These are phyloP conservation scores for Neomicropteryx cornuta DNA, from an alignment of 1,140 invertebrate genomes.

Conservation along the genomic window DNA sequence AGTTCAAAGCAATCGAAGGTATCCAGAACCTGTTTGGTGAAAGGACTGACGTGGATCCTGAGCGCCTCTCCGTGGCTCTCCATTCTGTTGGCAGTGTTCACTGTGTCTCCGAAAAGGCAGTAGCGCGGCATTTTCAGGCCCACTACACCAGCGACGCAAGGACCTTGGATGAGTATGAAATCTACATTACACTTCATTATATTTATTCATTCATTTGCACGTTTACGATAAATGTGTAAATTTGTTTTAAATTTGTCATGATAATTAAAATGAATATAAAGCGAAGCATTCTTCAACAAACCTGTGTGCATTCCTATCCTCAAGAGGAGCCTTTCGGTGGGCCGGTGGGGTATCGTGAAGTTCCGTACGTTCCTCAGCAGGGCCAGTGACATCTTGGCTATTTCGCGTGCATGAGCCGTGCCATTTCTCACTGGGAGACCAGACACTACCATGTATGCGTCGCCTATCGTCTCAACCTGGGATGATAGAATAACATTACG, in stretches of 20 bases:
- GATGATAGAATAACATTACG: slow-evolving; percentile 13
- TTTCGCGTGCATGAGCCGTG: slow-evolving; percentile 78
- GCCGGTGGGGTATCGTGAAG: slow-evolving; percentile 85
- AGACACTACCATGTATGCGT: slow-evolving; percentile 92
- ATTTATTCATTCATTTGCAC: background rate
- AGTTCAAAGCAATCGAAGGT: slow-evolving; percentile 81
- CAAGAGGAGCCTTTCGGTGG: slow-evolving; percentile 75
- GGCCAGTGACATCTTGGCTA: slow-evolving; percentile 83
- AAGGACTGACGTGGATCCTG: slow-evolving; percentile 91
- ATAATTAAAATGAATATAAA: no score
- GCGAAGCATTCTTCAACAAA: no score
- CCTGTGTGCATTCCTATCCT: slow-evolving; percentile 94
- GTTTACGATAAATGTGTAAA: no score
- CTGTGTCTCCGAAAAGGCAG: slow-evolving; percentile 89
- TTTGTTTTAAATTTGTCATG: no score
- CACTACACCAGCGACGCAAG: slow-evolving; percentile 84
- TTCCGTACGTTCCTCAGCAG: slow-evolving; percentile 74
- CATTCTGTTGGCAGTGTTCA: slow-evolving; percentile 90
- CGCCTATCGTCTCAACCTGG: slow-evolving; percentile 93
- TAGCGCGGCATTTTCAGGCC: slow-evolving; percentile 89
- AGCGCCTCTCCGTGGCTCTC: slow-evolving; percentile 87
- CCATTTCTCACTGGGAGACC: slow-evolving; percentile 85
- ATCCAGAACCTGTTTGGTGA: slow-evolving; percentile 82
- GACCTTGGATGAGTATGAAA: slow-evolving; percentile 40
- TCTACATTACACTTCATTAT: background rate